phyloP scores from a whole-genome alignment of 2,888 invertebrate species.

The Noctua janthina region DNA sequence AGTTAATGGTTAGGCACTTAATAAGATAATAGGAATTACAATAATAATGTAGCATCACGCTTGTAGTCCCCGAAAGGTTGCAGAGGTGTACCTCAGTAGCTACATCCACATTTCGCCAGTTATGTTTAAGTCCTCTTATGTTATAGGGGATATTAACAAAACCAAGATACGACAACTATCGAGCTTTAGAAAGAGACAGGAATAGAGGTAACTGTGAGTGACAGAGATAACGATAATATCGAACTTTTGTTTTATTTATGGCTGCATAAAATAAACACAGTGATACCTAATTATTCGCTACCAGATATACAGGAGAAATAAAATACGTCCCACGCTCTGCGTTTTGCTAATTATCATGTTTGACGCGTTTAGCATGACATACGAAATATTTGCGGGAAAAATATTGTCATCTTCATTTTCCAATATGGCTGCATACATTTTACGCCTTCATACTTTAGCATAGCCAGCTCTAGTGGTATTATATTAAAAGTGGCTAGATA shows the following conservation, averaged over 20 bases:
- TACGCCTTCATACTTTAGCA: conserved; percentile 1
- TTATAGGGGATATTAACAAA: background rate
- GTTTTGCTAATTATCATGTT: conserved; percentile 30
- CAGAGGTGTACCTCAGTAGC: background rate
- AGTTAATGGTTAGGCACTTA: too few species aligned
- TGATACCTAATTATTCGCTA: background rate
- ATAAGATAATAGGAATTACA: background rate
- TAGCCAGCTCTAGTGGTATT: background rate
- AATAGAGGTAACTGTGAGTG: background rate
- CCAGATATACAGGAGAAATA: background rate
- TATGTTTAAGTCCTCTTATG: too few species aligned
- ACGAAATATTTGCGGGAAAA: conserved; percentile 27
- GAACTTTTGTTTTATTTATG: background rate
- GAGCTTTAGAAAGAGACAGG: background rate
- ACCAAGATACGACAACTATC: background rate
- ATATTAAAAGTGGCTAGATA: conserved; percentile 23
- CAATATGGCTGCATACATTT: conserved; percentile 20
- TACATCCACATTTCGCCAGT: background rate
- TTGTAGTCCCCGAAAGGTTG: background rate
- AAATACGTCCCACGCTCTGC: background rate
- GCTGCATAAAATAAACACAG: background rate
- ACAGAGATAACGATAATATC: background rate
- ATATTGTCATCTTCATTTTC: conserved; percentile 31
- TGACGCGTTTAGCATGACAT: conserved; percentile 16
- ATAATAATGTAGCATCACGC: background rate